These are phyloP conservation scores for Lampris megalopsis DNA, from an alignment of 2,113 vertebrate genomes.

Conservation along the genomic window DNA sequence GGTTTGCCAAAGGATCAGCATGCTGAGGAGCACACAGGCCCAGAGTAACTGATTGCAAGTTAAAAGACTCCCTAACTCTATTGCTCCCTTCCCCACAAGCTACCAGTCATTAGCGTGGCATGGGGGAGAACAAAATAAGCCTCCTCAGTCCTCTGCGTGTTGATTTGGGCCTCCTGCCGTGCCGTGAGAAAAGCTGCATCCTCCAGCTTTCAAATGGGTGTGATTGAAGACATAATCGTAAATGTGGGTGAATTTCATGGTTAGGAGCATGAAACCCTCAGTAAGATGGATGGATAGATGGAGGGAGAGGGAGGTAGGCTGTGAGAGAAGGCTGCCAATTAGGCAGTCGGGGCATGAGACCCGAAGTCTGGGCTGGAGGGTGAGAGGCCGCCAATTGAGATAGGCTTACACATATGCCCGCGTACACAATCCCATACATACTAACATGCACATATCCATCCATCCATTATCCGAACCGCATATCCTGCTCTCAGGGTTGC, in stretches of 20 bases:
- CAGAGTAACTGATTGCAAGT: conserved; percentile 75
- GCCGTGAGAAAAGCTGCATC: conserved; percentile 61
- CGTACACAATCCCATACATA: conserved; percentile 17
- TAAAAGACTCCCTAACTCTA: conserved; percentile 71
- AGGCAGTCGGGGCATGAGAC: conserved; percentile 42
- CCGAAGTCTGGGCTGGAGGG: conserved; percentile 30
- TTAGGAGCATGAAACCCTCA: conserved; percentile 75
- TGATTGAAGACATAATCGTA: conserved; percentile 83
- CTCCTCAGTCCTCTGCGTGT: conserved; percentile 50
- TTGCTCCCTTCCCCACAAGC: conserved; percentile 49
- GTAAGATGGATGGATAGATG: conserved; percentile 70
- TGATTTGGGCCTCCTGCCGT: conserved; percentile 67
- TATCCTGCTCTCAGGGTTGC: neutral
- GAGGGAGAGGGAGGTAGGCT: conserved; percentile 17
- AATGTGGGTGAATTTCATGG: conserved; percentile 79
- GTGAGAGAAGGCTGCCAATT: conserved; percentile 57
- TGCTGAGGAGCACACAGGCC: conserved; percentile 60
- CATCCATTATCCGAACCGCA: too few species aligned
- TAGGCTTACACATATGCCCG: neutral
- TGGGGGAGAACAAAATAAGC: conserved; percentile 38
- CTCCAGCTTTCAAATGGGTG: conserved; percentile 65
- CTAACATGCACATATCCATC: neutral
- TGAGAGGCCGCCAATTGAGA: conserved; percentile 31
- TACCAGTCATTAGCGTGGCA: conserved; percentile 68
- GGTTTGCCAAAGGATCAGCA: conserved; percentile 72